Percentiles rank a stretch among this genome's conserved stretches.
Evolutionary conservation across 2,113 vertebrate genomes (phyloP).

Genomic region (Tychaedon coryphoeus): DNA sequence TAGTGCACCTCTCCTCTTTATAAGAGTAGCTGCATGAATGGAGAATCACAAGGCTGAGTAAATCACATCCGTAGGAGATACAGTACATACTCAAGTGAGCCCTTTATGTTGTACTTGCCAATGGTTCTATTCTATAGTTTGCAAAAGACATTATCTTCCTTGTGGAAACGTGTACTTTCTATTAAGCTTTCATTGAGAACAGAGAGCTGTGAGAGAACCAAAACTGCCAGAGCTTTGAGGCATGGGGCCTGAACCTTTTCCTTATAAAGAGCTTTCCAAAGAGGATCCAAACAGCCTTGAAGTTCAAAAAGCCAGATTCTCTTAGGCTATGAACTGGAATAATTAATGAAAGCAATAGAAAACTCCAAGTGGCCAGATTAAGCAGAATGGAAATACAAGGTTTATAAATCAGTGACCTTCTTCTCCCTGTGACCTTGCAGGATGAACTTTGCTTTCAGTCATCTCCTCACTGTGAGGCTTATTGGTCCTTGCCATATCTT

Average conservation of each 20-base stretch:
- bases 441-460: neutral
- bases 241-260: neutral
- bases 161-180: neutral
- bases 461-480: neutral
- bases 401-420: neutral
- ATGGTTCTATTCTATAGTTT: neutral
- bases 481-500: neutral
- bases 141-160: neutral
- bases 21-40: neutral
- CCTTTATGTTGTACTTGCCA: slow-evolving; percentile 9
- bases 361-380: neutral
- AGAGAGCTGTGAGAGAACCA: neutral
- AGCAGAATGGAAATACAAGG: neutral
- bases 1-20: neutral
- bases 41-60: neutral
- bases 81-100: neutral
- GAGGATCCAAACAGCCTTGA: slow-evolving; percentile 7
- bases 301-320: slow-evolving; percentile 21
- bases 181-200: neutral
- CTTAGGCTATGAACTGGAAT: neutral
- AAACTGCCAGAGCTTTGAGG: slow-evolving; percentile 27
- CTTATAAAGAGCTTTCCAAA: neutral
- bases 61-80: slow-evolving; percentile 23
- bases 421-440: neutral
- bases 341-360: slow-evolving; percentile 23